These are phyloP conservation scores for Orientallactaga bullata DNA, from an alignment of 2,113 vertebrate genomes.

Conservation along the genomic window DNA sequence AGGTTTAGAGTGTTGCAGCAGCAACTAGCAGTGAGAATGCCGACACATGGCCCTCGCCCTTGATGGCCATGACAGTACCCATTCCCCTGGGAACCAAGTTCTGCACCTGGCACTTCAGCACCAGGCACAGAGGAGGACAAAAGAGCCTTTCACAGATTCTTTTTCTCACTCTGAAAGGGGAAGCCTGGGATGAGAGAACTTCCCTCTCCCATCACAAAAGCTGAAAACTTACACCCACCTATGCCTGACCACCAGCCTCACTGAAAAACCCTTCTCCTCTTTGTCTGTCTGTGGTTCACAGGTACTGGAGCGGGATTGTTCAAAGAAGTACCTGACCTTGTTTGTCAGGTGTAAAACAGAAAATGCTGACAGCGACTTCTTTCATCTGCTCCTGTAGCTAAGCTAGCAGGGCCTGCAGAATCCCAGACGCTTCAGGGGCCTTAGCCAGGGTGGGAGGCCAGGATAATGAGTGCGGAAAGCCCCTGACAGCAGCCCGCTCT, in stretches of 20 bases:
- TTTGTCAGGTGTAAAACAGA: conserved; percentile 58
- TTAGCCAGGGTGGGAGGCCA: not conserved
- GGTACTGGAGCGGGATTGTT: conserved; percentile 33
- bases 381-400: conserved; percentile 48
- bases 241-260: conserved; percentile 1
- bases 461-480: conserved; percentile 48
- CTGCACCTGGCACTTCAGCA: conserved; percentile 52
- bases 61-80: not conserved
- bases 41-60: not conserved
- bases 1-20: not conserved
- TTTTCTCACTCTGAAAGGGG: conserved; percentile 27
- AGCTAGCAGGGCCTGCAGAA: conserved; percentile 18
- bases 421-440: conserved; percentile 42
- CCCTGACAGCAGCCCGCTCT: not conserved
- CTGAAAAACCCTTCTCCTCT: conserved; percentile 29
- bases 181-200: conserved; percentile 25
- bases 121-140: conserved; percentile 46
- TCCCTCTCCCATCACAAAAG: conserved; percentile 71
- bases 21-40: not conserved
- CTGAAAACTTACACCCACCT: conserved; percentile 72
- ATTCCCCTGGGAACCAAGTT: conserved; percentile 40
- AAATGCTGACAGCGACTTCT: conserved; percentile 69
- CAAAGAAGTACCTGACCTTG: conserved; percentile 61
- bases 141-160: conserved; percentile 56
- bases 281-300: conserved; percentile 60